Evolutionary conservation across 2,888 invertebrate species (phyloP).

Genomic region (Cephus runcator): DNA sequence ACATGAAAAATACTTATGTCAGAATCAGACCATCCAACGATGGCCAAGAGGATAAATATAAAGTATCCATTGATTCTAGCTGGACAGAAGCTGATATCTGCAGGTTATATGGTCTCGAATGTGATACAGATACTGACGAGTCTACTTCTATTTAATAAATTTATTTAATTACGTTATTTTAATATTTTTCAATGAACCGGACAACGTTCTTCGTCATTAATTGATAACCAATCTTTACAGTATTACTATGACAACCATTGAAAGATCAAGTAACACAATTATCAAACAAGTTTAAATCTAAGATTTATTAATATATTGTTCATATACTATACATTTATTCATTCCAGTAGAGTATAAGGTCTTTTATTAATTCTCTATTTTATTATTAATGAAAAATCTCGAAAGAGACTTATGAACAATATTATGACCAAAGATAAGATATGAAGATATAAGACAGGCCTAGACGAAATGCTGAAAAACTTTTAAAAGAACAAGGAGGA

Average conservation of each 20-base stretch:
- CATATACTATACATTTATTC: slow-evolving; percentile 2
- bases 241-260: neutral
- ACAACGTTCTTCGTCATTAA: neutral
- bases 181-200: neutral
- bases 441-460: neutral
- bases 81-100: slow-evolving; percentile 38
- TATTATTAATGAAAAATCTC: neutral
- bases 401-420: neutral
- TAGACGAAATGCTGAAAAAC: neutral
- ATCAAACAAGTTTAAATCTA: neutral
- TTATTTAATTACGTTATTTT: neutral
- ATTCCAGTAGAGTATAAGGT: neutral
- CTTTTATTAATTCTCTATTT: neutral
- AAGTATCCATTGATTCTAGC: slow-evolving; percentile 43
- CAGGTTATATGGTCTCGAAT: slow-evolving; percentile 36
- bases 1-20: slow-evolving; percentile 44
- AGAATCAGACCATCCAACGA: slow-evolving; percentile 43
- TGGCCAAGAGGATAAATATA: slow-evolving; percentile 41
- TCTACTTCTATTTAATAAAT: slow-evolving; percentile 55
- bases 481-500: neutral
- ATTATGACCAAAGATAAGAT: neutral
- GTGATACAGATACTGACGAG: slow-evolving; percentile 50
- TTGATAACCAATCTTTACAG: neutral
- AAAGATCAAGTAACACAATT: neutral
- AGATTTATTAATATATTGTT: neutral